phyloP scores from a whole-genome alignment of 1,140 invertebrate genomes.

The Diachasma alloeum region DNA sequence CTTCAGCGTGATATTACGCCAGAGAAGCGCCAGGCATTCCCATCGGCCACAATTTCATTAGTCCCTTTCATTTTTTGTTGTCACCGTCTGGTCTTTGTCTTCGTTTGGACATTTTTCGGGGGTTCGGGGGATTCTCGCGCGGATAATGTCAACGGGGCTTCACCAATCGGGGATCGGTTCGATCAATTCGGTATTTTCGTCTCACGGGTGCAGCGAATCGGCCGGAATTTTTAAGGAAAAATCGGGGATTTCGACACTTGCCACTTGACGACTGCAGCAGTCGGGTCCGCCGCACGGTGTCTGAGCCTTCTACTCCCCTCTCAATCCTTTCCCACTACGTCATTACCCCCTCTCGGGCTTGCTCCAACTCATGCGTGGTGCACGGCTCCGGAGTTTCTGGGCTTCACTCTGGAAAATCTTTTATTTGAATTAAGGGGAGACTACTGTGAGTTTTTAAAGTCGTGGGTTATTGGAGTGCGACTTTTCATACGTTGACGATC shows the following conservation, averaged over 20 bases:
- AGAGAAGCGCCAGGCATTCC: background rate
- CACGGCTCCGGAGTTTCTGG: too few species aligned
- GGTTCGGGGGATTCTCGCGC: too few species aligned
- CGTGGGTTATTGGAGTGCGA: too few species aligned
- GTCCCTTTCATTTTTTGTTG: background rate
- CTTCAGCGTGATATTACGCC: background rate
- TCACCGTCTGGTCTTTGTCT: background rate
- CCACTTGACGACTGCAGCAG: slow-evolving; percentile 32
- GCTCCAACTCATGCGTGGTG: background rate
- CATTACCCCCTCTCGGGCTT: background rate
- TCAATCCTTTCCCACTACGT: background rate
- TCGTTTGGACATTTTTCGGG: background rate
- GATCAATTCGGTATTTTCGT: background rate
- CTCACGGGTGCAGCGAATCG: background rate
- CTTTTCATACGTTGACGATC: too few species aligned
- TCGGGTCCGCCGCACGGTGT: background rate
- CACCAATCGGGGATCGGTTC: too few species aligned
- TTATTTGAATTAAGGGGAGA: too few species aligned
- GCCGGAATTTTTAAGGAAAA: background rate
- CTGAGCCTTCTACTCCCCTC: slow-evolving; percentile 7
- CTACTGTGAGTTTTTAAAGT: too few species aligned
- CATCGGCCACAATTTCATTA: background rate
- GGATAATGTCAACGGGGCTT: too few species aligned
- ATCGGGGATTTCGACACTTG: slow-evolving; percentile 5
- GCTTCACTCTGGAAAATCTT: too few species aligned